These are phyloP conservation scores for Gavia stellata DNA, from an alignment of 2,113 vertebrate species.

Conservation along the genomic window DNA sequence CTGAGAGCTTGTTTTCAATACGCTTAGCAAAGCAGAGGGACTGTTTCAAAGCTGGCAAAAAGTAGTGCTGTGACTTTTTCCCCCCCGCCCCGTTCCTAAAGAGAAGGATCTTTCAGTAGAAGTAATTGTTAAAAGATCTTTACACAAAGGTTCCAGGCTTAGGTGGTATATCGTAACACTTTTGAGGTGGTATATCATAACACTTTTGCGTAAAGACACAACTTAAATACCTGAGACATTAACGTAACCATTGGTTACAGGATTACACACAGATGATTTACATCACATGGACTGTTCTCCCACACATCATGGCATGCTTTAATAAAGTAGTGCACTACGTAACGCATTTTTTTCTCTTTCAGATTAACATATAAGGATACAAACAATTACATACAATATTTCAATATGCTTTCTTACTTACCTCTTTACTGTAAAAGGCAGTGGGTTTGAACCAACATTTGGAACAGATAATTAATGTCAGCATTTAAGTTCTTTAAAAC, in stretches of 20 bases:
- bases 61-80: background rate
- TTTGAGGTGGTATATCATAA: background rate
- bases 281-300: background rate
- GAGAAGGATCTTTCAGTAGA: background rate
- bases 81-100: background rate
- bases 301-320: background rate
- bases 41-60: background rate
- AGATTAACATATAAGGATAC: background rate
- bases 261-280: background rate
- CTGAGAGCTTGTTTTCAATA: background rate
- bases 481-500: background rate
- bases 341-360: background rate
- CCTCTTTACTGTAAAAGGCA: background rate
- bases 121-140: background rate
- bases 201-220: background rate
- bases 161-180: background rate
- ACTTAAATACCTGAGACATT: background rate
- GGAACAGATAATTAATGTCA: background rate
- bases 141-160: background rate
- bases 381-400: background rate
- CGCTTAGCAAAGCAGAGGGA: background rate
- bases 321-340: background rate
- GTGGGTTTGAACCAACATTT: background rate
- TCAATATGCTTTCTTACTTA: background rate
- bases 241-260: accelerated